Percentiles rank a stretch among this genome's conserved stretches.
Evolutionary conservation across 37 sponge, comb jelly and placozoan genomes (phyloP).

Genomic region (Geodia barretti): DNA sequence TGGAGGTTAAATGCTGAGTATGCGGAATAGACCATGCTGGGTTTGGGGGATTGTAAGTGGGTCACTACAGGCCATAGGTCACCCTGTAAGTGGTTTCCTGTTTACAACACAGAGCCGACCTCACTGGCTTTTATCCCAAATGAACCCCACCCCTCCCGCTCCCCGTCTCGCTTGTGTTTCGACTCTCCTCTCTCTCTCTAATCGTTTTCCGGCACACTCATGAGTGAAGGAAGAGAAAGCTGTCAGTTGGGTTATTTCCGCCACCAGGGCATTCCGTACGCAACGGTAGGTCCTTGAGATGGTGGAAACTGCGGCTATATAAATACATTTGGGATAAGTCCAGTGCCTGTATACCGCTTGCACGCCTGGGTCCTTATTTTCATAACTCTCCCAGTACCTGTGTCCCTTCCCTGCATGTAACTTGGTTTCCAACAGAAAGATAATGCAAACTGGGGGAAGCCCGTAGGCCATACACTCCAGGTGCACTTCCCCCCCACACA

Average conservation of each 20-base stretch:
- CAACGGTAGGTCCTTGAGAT: background rate
- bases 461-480: too few relatives aligned
- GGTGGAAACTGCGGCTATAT: background rate
- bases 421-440: background rate
- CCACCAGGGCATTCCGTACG: constrained; percentile 21
- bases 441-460: background rate
- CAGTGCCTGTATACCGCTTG: background rate
- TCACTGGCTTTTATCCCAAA: background rate
- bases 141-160: background rate
- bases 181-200: constrained; percentile 17
- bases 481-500: too few relatives aligned
- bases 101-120: background rate
- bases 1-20: too few relatives aligned
- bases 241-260: constrained; percentile 30
- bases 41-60: too few relatives aligned
- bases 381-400: too few relatives aligned
- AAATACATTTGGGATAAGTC: background rate
- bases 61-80: too few relatives aligned
- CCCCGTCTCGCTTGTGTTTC: background rate
- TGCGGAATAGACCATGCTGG: too few relatives aligned
- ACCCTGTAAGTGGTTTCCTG: background rate
- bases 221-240: constrained; percentile 5
- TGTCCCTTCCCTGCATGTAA: too few relatives aligned
- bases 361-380: too few relatives aligned
- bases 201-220: background rate